Conservation (phyloP, 2,797 vertebrate species). For the Lutjanus campechanus region DNA sequence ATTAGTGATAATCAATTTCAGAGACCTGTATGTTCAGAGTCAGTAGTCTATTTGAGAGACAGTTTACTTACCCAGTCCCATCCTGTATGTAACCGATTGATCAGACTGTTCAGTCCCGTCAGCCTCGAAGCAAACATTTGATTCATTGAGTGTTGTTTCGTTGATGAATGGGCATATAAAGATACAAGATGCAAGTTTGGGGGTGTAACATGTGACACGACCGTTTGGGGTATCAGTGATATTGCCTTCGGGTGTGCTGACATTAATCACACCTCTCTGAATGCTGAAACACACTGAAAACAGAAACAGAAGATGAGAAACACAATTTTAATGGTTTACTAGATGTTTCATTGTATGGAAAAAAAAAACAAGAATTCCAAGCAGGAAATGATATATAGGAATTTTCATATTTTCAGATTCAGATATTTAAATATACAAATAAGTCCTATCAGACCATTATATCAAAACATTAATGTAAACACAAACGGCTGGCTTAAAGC, state of each 20-base stretch:
- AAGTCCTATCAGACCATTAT: background rate
- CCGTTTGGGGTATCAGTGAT: fast-evolving
- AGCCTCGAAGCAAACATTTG: fast-evolving
- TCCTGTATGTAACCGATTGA: fast-evolving
- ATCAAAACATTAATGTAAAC: background rate
- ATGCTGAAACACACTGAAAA: slow-evolving; percentile 53
- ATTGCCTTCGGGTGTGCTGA: fast-evolving
- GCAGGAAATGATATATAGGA: background rate
- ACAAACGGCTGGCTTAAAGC: too few relatives aligned
- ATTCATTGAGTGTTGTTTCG: fast-evolving
- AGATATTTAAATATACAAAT: too few relatives aligned
- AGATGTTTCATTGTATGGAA: background rate
- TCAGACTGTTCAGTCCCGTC: fast-evolving
- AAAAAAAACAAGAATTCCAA: background rate
- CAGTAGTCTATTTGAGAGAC: background rate
- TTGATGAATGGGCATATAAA: background rate
- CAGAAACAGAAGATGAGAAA: background rate
- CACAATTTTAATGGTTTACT: background rate
- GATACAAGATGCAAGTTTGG: fast-evolving
- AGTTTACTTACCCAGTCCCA: slow-evolving; percentile 27
- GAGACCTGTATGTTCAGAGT: background rate
- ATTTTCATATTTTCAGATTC: background rate
- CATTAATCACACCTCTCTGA: fast-evolving
- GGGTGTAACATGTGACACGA: fast-evolving
- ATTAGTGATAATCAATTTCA: background rate